phyloP scores from a whole-genome alignment of 1,140 invertebrate species.

The Heliconius hewitsoni region DNA sequence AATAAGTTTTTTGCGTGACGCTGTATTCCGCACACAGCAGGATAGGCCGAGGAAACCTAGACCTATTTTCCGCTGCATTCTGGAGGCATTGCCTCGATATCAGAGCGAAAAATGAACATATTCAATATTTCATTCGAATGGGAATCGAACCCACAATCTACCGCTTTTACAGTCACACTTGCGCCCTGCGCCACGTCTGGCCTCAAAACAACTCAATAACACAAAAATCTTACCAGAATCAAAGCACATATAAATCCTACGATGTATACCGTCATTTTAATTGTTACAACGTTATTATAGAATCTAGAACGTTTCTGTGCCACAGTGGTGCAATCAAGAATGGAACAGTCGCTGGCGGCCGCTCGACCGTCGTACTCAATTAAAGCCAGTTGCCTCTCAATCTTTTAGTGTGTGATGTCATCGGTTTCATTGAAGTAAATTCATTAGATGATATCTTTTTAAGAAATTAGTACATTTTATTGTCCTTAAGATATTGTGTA shows the following conservation, averaged over 20 bases:
- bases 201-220: no score
- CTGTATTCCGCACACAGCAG: no score
- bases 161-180: no score
- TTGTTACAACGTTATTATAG: slow-evolving; percentile 47
- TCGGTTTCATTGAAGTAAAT: slow-evolving; percentile 47
- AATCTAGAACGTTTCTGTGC: slow-evolving; percentile 41
- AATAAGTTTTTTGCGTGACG: not conserved
- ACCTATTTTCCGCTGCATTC: no score
- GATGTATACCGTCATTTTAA: slow-evolving; percentile 60
- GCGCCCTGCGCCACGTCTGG: no score
- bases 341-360: slow-evolving; percentile 56
- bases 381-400: slow-evolving; percentile 58
- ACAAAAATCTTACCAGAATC: slow-evolving; percentile 60
- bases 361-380: slow-evolving; percentile 65
- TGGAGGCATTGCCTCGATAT: no score
- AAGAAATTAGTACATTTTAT: not conserved
- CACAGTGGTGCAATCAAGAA: slow-evolving; percentile 64
- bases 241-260: slow-evolving; percentile 65
- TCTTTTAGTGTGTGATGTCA: slow-evolving; percentile 75
- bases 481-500: not conserved
- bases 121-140: no score
- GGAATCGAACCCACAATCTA: no score
- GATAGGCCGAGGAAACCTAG: no score
- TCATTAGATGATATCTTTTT: slow-evolving; percentile 16
- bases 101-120: no score